These are phyloP conservation scores for Hexactinellida sp. DNA, from an alignment of 37 sponge, comb jelly and placozoan genomes.

Conservation along the genomic window DNA sequence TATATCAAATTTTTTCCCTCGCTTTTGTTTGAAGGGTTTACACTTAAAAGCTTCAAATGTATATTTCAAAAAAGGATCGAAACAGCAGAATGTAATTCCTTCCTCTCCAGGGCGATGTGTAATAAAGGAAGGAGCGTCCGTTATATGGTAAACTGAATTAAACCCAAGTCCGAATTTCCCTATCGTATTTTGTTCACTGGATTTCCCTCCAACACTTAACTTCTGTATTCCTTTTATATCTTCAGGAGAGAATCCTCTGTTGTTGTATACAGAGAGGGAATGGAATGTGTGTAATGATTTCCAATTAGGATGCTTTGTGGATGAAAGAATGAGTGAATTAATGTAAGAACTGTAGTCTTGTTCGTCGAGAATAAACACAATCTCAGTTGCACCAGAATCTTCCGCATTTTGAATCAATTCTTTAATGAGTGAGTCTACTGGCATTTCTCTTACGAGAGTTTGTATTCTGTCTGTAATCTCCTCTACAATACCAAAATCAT, in stretches of 20 bases:
- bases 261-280: neutral
- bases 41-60: neutral
- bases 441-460: neutral
- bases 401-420: constrained; percentile 15
- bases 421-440: neutral
- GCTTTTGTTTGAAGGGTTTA: neutral
- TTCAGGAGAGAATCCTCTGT: neutral
- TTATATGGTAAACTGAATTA: neutral
- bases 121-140: neutral
- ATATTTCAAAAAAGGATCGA: neutral
- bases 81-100: neutral
- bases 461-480: constrained; percentile 6
- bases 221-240: neutral
- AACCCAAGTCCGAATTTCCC: neutral
- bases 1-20: constrained; percentile 9
- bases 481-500: neutral
- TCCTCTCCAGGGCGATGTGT: neutral
- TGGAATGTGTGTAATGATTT: neutral
- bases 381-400: neutral
- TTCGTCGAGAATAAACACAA: neutral
- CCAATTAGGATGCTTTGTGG: neutral
- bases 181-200: neutral
- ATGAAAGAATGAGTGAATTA: neutral
- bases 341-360: neutral
- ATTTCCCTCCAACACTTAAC: constrained; percentile 5